A percentile compares a stretch with the other conserved stretches of the same genome.
Evolutionary conservation across 1,140 invertebrate genomes (phyloP).

Genomic region (Trichomalopsis sarcophagae): DNA sequence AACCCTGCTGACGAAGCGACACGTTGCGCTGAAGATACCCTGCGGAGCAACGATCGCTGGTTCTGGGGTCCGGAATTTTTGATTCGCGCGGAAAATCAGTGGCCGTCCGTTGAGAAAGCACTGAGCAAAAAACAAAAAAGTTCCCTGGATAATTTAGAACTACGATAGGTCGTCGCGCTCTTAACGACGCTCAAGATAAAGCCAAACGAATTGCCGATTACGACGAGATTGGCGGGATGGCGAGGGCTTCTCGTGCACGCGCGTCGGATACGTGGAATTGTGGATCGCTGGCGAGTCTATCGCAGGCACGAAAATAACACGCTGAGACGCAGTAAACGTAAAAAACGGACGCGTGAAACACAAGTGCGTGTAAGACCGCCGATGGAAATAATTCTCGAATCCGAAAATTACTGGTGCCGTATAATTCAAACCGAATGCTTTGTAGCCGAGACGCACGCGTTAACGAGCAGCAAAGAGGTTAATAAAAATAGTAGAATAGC

Average conservation of each 20-base stretch:
- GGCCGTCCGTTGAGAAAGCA: slow-evolving; percentile 27
- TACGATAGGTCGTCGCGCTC: background rate
- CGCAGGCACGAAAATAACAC: too few species aligned
- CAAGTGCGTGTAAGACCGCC: too few species aligned
- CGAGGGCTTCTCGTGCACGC: background rate
- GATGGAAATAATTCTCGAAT: too few species aligned
- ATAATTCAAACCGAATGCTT: too few species aligned
- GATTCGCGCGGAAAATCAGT: slow-evolving; percentile 21
- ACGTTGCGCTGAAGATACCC: background rate
- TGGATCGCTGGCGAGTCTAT: background rate
- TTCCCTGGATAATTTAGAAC: background rate
- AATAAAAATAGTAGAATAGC: background rate
- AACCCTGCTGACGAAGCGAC: slow-evolving; percentile 62
- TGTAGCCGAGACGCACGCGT: too few species aligned
- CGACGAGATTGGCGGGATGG: background rate
- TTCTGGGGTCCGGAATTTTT: slow-evolving; percentile 49
- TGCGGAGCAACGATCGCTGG: slow-evolving; percentile 9
- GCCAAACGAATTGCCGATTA: background rate
- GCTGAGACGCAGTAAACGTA: background rate
- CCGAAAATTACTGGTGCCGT: too few species aligned
- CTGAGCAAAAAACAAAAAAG: background rate
- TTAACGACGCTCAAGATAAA: background rate
- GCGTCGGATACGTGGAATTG: background rate
- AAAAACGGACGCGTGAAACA: background rate
- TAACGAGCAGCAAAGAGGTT: background rate